phyloP scores from a whole-genome alignment of 2,888 invertebrate species.

The Drosophila paucipuncta region DNA sequence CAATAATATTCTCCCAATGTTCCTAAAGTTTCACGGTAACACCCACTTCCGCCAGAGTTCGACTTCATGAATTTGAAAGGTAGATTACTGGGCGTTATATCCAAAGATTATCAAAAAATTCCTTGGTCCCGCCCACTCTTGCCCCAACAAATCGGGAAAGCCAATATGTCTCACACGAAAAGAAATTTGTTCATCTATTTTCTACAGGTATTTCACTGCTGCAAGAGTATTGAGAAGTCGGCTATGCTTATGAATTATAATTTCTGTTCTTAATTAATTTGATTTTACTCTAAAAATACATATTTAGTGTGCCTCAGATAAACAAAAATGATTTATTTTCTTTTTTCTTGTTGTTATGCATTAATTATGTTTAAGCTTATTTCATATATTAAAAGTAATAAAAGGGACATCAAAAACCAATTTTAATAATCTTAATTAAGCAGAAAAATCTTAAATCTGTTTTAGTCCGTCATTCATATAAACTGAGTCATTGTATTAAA shows the following conservation, averaged over 20 bases:
- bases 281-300: not conserved
- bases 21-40: not conserved
- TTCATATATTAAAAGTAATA: not conserved
- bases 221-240: not conserved
- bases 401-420: not conserved
- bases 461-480: not conserved
- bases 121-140: not conserved
- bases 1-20: not conserved
- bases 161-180: not conserved
- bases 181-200: not conserved
- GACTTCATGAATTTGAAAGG: not conserved
- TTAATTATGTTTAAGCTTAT: not conserved
- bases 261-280: not conserved
- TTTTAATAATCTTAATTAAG: not conserved
- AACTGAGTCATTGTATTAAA: not conserved
- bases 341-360: not conserved
- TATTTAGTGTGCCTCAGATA: not conserved
- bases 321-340: not conserved
- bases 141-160: not conserved
- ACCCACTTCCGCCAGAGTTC: not conserved
- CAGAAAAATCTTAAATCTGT: not conserved
- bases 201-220: not conserved
- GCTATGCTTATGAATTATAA: not conserved
- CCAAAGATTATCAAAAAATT: not conserved
- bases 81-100: not conserved